Conservation (phyloP, 1,140 invertebrate genomes). For the Heliconius himera region DNA sequence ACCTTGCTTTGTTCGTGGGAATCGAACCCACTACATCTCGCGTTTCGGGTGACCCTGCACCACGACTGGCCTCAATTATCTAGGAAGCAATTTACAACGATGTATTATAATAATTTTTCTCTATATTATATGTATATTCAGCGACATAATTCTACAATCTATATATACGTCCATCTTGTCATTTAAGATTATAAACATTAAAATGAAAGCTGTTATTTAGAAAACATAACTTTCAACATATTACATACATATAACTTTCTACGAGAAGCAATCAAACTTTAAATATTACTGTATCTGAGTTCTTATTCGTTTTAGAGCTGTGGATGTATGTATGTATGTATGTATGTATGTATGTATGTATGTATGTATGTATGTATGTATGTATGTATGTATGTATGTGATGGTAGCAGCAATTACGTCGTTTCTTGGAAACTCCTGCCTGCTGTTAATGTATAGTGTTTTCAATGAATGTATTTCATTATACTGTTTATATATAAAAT, state of each 20-base stretch:
- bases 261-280: neutral
- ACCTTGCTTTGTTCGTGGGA: no score
- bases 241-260: neutral
- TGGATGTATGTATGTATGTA: neutral
- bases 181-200: neutral
- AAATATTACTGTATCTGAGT: neutral
- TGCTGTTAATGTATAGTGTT: conserved; percentile 1
- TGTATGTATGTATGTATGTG: neutral
- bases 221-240: neutral
- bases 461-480: neutral
- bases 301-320: neutral
- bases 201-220: neutral
- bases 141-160: no score
- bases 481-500: neutral
- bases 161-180: no score
- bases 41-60: no score
- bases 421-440: neutral
- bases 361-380: no score
- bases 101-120: no score
- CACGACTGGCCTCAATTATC: no score
- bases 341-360: no score
- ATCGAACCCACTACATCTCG: no score
- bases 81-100: no score
- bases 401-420: neutral
- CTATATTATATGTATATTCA: no score